Conservation (phyloP, 2,113 vertebrate species). For the Sander lucioperca region DNA sequence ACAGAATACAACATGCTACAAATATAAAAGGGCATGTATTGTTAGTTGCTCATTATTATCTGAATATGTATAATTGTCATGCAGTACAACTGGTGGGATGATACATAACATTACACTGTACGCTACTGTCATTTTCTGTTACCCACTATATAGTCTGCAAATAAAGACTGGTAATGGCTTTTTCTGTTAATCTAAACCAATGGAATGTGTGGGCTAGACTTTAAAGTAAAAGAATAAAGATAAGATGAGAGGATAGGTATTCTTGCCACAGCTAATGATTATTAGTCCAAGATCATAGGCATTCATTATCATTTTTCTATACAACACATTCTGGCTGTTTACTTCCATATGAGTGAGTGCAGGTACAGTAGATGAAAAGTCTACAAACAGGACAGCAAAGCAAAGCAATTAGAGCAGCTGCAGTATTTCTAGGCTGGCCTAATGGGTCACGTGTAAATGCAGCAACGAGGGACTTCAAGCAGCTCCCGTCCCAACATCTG, state of each 20-base stretch:
- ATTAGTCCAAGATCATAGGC: constrained; percentile 13
- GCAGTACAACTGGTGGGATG: not conserved
- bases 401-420: constrained; percentile 76
- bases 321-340: constrained; percentile 16
- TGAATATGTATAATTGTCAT: constrained; percentile 11
- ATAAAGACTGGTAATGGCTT: not conserved
- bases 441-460: constrained; percentile 70
- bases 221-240: not conserved
- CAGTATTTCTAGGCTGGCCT: constrained; percentile 60
- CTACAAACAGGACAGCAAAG: constrained; percentile 59
- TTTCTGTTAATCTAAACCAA: constrained; percentile 9
- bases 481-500: constrained; percentile 58
- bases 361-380: constrained; percentile 57
- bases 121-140: not conserved
- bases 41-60: constrained; percentile 2
- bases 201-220: not conserved
- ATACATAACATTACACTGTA: not conserved
- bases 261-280: not conserved
- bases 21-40: not conserved
- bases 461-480: constrained; percentile 64
- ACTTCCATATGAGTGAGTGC: constrained; percentile 30
- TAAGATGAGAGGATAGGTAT: not conserved
- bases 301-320: constrained; percentile 6
- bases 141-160: not conserved
- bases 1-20: not conserved